phyloP scores from a whole-genome alignment of 2,113 vertebrate species.

The Tretioscincus oriximinensis region DNA sequence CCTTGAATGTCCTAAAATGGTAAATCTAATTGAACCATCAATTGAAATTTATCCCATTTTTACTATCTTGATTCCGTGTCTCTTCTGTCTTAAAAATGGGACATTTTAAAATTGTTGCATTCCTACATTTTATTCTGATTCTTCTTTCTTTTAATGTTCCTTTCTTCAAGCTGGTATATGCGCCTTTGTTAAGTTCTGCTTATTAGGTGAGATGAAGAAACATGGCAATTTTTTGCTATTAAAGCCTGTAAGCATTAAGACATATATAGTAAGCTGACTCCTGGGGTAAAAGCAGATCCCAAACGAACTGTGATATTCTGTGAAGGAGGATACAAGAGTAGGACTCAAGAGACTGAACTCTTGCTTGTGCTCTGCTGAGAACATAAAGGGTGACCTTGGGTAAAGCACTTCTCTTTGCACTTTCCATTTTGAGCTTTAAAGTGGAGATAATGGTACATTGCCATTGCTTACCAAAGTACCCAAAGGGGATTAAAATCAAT shows the following conservation, averaged over 20 bases:
- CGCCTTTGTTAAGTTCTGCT: neutral
- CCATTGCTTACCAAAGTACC: neutral
- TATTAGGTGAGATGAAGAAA: neutral
- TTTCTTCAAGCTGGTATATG: neutral
- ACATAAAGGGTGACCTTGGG: neutral
- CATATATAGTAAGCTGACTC: neutral
- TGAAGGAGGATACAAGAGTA: neutral
- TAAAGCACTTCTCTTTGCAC: slow-evolving; percentile 8
- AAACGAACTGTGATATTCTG: neutral
- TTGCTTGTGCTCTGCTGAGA: neutral
- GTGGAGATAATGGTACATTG: slow-evolving; percentile 10
- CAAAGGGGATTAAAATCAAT: slow-evolving; percentile 24
- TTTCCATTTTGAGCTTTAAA: slow-evolving; percentile 17
- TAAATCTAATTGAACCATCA: neutral
- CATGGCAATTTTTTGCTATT: neutral
- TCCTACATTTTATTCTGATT: neutral
- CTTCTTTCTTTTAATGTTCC: slow-evolving; percentile 15
- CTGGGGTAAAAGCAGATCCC: neutral
- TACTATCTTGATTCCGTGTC: neutral
- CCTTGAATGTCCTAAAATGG: neutral
- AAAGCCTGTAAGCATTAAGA: neutral
- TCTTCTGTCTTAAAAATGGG: neutral
- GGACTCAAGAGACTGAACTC: neutral
- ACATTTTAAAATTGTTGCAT: neutral
- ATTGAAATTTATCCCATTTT: neutral